Evolutionary conservation across 1,140 invertebrate genomes (phyloP).

Genomic region (Copidosoma floridanum): DNA sequence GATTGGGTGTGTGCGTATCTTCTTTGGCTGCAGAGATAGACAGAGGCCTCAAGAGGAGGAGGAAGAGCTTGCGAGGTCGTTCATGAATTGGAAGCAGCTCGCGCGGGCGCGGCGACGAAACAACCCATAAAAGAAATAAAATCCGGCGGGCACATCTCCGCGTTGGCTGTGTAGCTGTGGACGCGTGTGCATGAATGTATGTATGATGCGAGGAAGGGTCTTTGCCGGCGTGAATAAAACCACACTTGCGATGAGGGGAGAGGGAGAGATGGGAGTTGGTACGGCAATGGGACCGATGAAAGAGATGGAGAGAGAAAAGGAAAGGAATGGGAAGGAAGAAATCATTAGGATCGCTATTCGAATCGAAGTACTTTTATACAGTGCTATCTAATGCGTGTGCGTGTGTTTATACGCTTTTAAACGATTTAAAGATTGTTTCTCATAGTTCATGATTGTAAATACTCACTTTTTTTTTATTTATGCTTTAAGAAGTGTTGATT

Average conservation of each 20-base stretch:
- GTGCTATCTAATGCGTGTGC: too few species aligned
- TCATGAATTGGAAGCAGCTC: constrained; percentile 52
- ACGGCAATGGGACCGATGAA: neutral
- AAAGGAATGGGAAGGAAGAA: neutral
- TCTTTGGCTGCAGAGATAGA: too few species aligned
- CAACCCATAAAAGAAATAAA: constrained; percentile 50
- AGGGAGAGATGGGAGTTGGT: neutral
- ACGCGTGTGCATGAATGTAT: neutral
- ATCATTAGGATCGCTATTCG: constrained; percentile 34
- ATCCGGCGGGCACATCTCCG: constrained; percentile 25
- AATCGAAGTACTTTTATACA: too few species aligned
- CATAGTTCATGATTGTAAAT: too few species aligned
- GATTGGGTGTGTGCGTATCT: neutral
- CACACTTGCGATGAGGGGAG: constrained; percentile 11
- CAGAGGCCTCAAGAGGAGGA: neutral
- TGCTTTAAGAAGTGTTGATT: too few species aligned
- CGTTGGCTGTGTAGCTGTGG: constrained; percentile 7
- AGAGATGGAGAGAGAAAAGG: neutral
- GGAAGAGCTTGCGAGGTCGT: constrained; percentile 35
- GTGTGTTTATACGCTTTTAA: too few species aligned
- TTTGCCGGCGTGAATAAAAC: constrained; percentile 21
- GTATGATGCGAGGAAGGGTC: neutral
- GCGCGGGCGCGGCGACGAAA: constrained; percentile 42
- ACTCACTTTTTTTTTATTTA: too few species aligned
- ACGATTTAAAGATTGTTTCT: too few species aligned